Evolutionary conservation across 2,113 vertebrate genomes (phyloP), one percentile per base, ranked within the genome.

Genomic region (Tichodroma muraria): DNA sequence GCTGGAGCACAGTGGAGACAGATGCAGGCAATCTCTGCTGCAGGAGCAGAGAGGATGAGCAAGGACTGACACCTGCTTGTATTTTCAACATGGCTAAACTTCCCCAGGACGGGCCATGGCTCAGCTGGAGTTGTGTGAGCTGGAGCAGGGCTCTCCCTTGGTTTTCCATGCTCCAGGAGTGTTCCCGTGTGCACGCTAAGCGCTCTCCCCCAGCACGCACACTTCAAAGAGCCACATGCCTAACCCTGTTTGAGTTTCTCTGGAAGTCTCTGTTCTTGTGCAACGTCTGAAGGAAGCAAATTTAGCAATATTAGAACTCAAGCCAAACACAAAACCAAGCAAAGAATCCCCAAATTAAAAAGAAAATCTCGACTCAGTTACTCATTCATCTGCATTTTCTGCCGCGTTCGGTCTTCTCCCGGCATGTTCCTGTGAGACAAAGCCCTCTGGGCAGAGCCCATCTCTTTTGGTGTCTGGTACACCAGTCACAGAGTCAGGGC

Each of bases 371-470:
- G 56, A 13, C 60, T 0, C 19, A 75, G 75, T 95, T 95, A 84
- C 82, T 96, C 71, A 82, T 85, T 85, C 93, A 84, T 93, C 93
- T 97, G 91, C 82, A 78, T 94, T 93, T 95, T 88, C 85, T 80
- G 80, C 65, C 59, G 35, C 4, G 7, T 9, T 94, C 66, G 27
- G 71, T 66, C 72, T 95, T 71, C 91, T 91, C 75, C 82, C 1
- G 20, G 88, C 72, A 31, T 45, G 91, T 84, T 88, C 79, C 78
- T 88, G 73, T 88, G 65, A 94, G 94, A 90, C 95, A 86, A 71
- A 95, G 92, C 94, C 96, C 95, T 94, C 80, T 31, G 82, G 94
- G 96, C 93, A 96, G 79, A 89, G 93, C 88, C 89, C 95, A 95
- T 96, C 94, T 95, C 91, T 83, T 95, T 91, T 93, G 82, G 89